Evolutionary conservation across 2,113 vertebrate species (phyloP), one percentile per base, ranked within the genome.

Genomic region (Archocentrus centrarchus): DNA sequence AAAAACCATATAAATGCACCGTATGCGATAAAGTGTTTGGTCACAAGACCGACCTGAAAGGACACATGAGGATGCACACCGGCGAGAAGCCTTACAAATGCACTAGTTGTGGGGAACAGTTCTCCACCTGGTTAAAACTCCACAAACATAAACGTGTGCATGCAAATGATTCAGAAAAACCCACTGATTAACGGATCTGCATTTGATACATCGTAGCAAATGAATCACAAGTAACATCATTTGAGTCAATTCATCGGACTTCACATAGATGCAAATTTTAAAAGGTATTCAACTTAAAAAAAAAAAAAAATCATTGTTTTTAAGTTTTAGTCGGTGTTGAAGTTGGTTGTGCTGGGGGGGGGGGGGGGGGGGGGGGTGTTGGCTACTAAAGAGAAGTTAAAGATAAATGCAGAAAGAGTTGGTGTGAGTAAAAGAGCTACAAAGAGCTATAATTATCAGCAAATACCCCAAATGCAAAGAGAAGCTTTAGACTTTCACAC

Each of bases 21-120:
- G 27, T 64, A 10, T 92, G 92, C 7, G 66, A 86, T 1, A 91
- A 84, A 9, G 18, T 1, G 15, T 92, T 92, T 2, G 58, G 83
- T 6, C 70, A 81, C 75, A 84, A 17, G 6, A 58, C 85, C 0
- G 86, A 91, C 1, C 7, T 92, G 35, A 92, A 85, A 27, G 22
- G 13, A 53, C 92, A 93, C 77, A 24, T 75, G 62, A 88, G 81
- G 55, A 9, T 57, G 39, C 91, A 92, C 9, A 90, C 86, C 0
- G 92, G 89, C 0, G 91, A 91, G 53, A 91, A 82, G 60, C 88
- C 84, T 4, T 93, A 92, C 30, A 50, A 84, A 22, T 93, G 92
- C 41, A 7, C 1, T 5, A 55, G 22, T 0, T 93, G 92, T 75
- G 82, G 27, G 6, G 75, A 90, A 20, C 2, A 39, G 27, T 93